These are phyloP conservation scores for Ichneumoninae sp. DNA, from an alignment of 2,888 invertebrate genomes.

Conservation along the genomic window DNA sequence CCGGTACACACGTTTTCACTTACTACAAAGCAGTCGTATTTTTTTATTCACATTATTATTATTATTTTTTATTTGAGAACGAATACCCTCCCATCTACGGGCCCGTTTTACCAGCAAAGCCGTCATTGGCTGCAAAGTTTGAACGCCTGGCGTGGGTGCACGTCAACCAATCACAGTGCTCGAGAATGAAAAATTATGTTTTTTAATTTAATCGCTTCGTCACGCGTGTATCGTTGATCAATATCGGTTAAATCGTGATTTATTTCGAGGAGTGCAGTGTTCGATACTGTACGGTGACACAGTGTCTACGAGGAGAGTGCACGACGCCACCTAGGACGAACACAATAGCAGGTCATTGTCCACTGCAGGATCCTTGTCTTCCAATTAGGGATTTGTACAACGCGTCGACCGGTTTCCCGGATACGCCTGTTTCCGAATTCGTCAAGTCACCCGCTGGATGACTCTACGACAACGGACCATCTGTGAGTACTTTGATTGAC, in stretches of 20 bases:
- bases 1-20: not conserved
- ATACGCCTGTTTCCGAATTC: slow-evolving; percentile 59
- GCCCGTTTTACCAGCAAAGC: not conserved
- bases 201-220: slow-evolving; percentile 40
- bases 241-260: not conserved
- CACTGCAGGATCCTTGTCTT: slow-evolving; percentile 57
- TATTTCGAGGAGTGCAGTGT: not conserved
- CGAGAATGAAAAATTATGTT: not conserved
- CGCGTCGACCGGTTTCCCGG: slow-evolving; percentile 51
- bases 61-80: not conserved
- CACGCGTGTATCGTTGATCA: slow-evolving; percentile 20
- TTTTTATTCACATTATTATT: not conserved
- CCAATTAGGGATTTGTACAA: slow-evolving; percentile 59
- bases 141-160: too few species aligned
- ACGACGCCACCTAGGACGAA: not conserved
- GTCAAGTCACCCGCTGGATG: slow-evolving; percentile 66
- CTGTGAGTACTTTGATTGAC: slow-evolving; percentile 50
- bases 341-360: slow-evolving; percentile 27
- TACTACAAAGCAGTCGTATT: not conserved
- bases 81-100: not conserved
- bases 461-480: slow-evolving; percentile 53
- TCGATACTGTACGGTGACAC: not conserved
- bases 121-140: not conserved
- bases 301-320: slow-evolving; percentile 14
- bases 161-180: not conserved